Conservation (phyloP, 2,797 vertebrate species). For the Buceros bicornis region DNA sequence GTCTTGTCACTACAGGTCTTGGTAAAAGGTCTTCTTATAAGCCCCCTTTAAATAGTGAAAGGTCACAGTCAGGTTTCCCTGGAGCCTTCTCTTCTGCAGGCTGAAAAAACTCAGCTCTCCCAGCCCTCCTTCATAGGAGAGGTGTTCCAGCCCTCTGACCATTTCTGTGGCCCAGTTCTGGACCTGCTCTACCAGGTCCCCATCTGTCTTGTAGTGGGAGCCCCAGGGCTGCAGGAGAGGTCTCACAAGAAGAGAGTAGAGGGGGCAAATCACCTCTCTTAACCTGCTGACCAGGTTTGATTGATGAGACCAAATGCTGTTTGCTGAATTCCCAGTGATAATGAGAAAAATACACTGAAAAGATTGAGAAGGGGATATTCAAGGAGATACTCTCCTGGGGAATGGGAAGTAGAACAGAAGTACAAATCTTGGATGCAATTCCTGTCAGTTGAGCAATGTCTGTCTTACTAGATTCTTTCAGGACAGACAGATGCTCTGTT, state of each 20-base stretch:
- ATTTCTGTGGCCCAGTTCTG: neutral
- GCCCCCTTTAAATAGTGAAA: neutral
- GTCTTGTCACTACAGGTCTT: neutral
- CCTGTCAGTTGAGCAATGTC: neutral
- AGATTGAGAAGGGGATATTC: too few relatives aligned
- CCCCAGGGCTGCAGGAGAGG: neutral
- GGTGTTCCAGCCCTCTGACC: neutral
- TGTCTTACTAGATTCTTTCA: neutral
- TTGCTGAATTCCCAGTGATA: neutral
- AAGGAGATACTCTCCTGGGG: too few relatives aligned
- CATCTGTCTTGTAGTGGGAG: neutral
- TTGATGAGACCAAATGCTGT: neutral
- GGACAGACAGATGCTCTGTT: neutral
- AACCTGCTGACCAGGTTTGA: neutral
- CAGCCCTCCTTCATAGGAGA: neutral
- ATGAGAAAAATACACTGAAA: neutral
- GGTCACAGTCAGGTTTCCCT: neutral
- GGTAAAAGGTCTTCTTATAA: neutral
- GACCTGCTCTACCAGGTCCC: accelerated
- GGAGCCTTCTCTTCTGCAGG: neutral
- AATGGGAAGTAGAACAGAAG: neutral
- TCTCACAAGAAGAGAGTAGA: neutral
- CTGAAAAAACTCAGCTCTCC: neutral
- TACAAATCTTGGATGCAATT: neutral
- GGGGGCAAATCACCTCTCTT: neutral